These are phyloP conservation scores for Rambutsinella grinnellia DNA, from an alignment of 2,888 invertebrate genomes.

Conservation along the genomic window DNA sequence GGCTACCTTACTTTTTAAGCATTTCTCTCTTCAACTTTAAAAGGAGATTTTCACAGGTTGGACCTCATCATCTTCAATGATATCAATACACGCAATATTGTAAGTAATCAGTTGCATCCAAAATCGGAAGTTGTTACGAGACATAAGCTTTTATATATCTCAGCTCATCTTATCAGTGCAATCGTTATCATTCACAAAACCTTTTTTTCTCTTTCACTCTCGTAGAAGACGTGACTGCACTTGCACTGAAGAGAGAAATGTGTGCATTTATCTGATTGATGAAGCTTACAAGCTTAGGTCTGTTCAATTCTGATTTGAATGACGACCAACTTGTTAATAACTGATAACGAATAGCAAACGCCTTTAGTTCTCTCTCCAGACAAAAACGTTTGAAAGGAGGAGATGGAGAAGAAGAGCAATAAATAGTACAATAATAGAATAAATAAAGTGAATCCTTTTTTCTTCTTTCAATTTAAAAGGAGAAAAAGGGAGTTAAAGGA, in stretches of 20 bases:
- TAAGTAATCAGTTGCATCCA: not conserved
- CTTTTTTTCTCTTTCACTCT: slow-evolving; percentile 9
- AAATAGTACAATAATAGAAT: slow-evolving; percentile 9
- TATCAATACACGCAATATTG: too few relatives aligned
- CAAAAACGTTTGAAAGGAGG: not conserved
- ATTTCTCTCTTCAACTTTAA: too few relatives aligned
- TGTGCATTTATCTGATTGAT: too few relatives aligned
- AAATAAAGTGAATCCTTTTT: too few relatives aligned
- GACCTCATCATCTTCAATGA: too few relatives aligned
- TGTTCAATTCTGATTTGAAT: too few relatives aligned
- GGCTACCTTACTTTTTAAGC: too few relatives aligned
- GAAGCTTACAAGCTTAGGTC: too few relatives aligned
- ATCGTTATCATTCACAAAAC: slow-evolving; percentile 25
- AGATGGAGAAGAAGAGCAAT: not conserved
- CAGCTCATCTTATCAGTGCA: not conserved
- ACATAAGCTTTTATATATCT: slow-evolving; percentile 14
- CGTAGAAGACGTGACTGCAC: slow-evolving; percentile 15
- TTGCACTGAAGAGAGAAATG: not conserved
- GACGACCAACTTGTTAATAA: slow-evolving; percentile 20
- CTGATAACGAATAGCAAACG: slow-evolving; percentile 27
- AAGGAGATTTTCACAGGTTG: too few relatives aligned
- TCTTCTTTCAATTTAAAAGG: too few relatives aligned
- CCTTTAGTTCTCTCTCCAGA: slow-evolving; percentile 2
- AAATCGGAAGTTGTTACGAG: slow-evolving; percentile 24
- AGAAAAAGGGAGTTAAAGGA: slow-evolving; percentile 5